Percentiles rank a stretch among this genome's conserved stretches.
These are phyloP conservation scores for Cossypha caffra DNA, from an alignment of 2,797 vertebrate genomes.

Conservation along the genomic window DNA sequence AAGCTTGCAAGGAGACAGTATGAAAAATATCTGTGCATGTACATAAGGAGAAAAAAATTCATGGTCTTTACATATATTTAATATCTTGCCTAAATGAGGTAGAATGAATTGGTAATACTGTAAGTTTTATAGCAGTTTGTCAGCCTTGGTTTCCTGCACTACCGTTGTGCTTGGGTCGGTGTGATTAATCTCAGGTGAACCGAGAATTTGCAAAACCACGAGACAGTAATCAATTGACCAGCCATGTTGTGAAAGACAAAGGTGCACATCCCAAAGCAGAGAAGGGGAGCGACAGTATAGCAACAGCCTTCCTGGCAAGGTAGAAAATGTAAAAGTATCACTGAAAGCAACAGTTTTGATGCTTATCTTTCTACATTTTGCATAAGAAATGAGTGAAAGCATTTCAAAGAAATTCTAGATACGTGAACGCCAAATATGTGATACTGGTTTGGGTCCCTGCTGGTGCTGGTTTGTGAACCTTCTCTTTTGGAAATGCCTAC, in stretches of 20 bases:
- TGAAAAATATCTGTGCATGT: not conserved
- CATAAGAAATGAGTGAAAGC: not conserved
- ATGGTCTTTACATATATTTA: not conserved
- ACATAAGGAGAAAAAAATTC: not conserved
- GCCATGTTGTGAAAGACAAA: not conserved
- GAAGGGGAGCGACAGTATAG: not conserved
- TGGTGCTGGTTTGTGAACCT: not conserved
- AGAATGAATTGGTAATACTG: fast-evolving
- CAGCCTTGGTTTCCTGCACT: not conserved
- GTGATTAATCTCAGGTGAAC: not conserved
- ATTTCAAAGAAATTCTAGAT: not conserved
- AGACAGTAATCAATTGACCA: not conserved
- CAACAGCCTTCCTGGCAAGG: not conserved
- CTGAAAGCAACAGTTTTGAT: not conserved
- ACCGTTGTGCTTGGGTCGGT: not conserved
- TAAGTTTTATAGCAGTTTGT: not conserved
- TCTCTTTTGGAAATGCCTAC: not conserved
- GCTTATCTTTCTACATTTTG: not conserved
- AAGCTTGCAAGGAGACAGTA: not conserved
- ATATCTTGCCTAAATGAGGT: not conserved
- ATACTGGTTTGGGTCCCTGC: not conserved
- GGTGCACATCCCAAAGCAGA: not conserved
- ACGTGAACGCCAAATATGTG: fast-evolving
- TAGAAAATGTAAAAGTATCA: not conserved
- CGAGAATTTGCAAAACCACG: not conserved